A percentile compares a stretch with the other conserved stretches of the same genome.
Evolutionary conservation across 2,888 invertebrate species (phyloP).

Genomic region (Gymnoscelis rufifasciata): DNA sequence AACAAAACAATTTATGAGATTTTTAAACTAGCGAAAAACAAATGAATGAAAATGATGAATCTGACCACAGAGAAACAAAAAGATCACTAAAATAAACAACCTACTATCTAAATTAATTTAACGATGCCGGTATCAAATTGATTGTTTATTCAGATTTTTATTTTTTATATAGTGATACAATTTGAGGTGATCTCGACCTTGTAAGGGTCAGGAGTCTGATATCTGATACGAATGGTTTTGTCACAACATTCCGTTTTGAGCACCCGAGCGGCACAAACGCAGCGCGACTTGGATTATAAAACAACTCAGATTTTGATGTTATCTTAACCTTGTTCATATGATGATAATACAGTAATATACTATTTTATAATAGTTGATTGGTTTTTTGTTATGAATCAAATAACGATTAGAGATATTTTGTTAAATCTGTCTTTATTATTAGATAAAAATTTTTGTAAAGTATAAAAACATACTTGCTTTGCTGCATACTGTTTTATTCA

Average conservation of each 20-base stretch:
- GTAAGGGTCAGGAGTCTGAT: slow-evolving; percentile 35
- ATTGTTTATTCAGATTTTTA: slow-evolving; percentile 6
- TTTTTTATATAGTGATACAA: slow-evolving; percentile 7
- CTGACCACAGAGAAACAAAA: slow-evolving; percentile 6
- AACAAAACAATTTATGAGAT: too few relatives aligned
- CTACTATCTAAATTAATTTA: slow-evolving; percentile 11
- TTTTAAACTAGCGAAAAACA: too few relatives aligned
- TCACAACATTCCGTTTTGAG: slow-evolving; percentile 43
- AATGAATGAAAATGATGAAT: too few relatives aligned
- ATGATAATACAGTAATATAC: too few relatives aligned
- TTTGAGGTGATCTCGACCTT: slow-evolving; percentile 17
- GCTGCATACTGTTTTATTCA: too few relatives aligned
- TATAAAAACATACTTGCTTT: too few relatives aligned
- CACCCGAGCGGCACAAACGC: slow-evolving; percentile 44
- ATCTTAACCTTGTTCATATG: too few relatives aligned
- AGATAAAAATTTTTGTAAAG: too few relatives aligned
- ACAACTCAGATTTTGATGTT: slow-evolving; percentile 25
- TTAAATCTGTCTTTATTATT: too few relatives aligned
- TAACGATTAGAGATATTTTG: too few relatives aligned
- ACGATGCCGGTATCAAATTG: not conserved
- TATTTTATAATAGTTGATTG: too few relatives aligned
- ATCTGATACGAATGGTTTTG: slow-evolving; percentile 47
- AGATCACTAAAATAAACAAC: slow-evolving; percentile 8
- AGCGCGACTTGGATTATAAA: slow-evolving; percentile 38
- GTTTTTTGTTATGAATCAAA: too few relatives aligned